Evolutionary conservation across 1,140 invertebrate genomes (phyloP), one percentile per base, ranked within the genome.

Genomic region (Drosophila leontia): DNA sequence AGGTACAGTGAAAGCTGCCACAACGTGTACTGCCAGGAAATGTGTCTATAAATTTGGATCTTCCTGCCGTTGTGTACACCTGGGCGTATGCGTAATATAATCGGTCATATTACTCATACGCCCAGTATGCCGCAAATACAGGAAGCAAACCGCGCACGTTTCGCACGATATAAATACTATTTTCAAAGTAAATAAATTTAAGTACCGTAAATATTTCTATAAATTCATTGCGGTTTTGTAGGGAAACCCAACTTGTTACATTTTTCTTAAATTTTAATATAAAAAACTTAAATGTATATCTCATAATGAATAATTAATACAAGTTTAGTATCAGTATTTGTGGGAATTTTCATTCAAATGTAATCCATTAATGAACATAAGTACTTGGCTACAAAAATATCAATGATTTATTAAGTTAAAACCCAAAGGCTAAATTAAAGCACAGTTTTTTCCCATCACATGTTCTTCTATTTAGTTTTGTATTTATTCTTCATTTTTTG

Each of bases 81-180:
- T 19, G 17, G 67, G 69, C 80, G 80, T 83, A 82, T 82, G 59
- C 59, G 60, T 70, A 64, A 83, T 75, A 29, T 74, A 8, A 45
- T 13, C 29, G 35, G 6, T 34, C 35, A 59, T 48, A 84, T 84
- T 70, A 39, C 75, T 34, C 63, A 80, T 85, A 78, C 82, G 78
- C 47, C 60, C 23, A 42, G 55, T 80, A 44, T 17, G 42, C 19
- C 29, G 2, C 19, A 1, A 23, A 26, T 39, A 44, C 48, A 76
- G 63, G 74, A 68, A 76, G 50, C 47, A 61, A 61, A 77, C 12
- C 35, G 19, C 62, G 55, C 42, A 58, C 39, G 50, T 58, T 57
- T 53, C 23, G 8, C 45, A 19, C 8, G 35, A 23, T 15, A 35
- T 17, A 11, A 9, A 12, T 51, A 50, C 42, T 59, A 58, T 23